Base-by-base conservation (phyloP, 2,113 vertebrate genomes). In the Cinclus cinclus region DNA sequence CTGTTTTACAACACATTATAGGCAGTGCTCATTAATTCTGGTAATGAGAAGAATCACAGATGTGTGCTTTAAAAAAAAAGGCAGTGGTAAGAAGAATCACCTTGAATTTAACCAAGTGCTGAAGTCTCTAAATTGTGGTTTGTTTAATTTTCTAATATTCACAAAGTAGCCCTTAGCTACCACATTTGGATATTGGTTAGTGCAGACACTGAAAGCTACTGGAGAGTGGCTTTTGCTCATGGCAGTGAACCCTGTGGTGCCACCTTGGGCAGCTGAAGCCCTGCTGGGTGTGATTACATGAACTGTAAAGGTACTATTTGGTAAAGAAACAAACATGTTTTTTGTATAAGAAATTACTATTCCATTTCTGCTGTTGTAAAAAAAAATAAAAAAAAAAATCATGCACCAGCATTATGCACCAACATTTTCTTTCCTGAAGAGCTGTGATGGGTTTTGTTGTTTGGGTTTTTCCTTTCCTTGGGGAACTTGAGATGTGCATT, bases 1-100 rank as follows among this genome's bases (percentile, higher is more conserved):
- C 92, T 94, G 81, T 89, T 97, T 97, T 92, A 89, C 87, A 96
- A 71, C 93, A 94, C 79, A 31, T 94, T 97, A 65, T 80, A 41
- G 86, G 69, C 87, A 39, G 19, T 64, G 86, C 76, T 84, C 31
- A 11, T 96, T 95, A 86, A 87, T 95, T 93, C 71, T 2, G 19
- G 85, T 68, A 82, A 50, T 74, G 27, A 76, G 74, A 70, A 94
- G 81, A 92, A 76, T 70, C 33, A 35, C 60, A 83, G 80, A 77
- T 81, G 63, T 74, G 39, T 80, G 28, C 81, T 92, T 84, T 80
- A 33, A 83, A 52, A 21, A 62, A 42, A 82, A 33, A 50, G 8
- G 16, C 33, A 49, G 2, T 37, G 11, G 31, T n/a, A 65, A 83
- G 28, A 92, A 86, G 17, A 37, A 86, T 81, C 27, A 56, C 24